These are phyloP conservation scores for Columba livia DNA, from an alignment of 2,113 vertebrate genomes.

Conservation along the genomic window DNA sequence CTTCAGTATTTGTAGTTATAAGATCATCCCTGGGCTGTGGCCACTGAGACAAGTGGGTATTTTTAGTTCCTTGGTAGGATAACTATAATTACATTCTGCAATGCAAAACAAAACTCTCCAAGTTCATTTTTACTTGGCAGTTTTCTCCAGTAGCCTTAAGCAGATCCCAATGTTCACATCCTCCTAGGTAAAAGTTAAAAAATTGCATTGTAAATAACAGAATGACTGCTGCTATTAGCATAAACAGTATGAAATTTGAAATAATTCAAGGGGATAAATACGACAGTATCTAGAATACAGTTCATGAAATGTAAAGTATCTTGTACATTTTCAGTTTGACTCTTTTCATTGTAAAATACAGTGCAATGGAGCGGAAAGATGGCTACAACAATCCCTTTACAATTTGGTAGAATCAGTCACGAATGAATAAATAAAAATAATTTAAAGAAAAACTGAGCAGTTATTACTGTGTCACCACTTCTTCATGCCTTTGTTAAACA, in stretches of 20 bases:
- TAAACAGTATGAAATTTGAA: neutral
- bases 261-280: neutral
- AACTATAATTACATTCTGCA: conserved; percentile 68
- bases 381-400: neutral
- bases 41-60: conserved; percentile 53
- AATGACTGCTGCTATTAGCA: neutral
- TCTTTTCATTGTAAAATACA: neutral
- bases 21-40: conserved; percentile 46
- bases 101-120: conserved; percentile 48
- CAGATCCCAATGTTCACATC: neutral
- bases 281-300: neutral
- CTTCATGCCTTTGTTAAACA: neutral
- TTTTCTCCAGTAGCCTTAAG: conserved; percentile 41
- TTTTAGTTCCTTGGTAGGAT: conserved; percentile 68
- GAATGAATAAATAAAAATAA: neutral
- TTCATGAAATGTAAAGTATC: neutral
- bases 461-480: neutral
- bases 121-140: conserved; percentile 43
- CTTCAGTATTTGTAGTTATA: conserved; percentile 54
- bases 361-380: neutral
- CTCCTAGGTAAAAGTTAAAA: conserved; percentile 12
- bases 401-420: neutral
- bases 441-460: neutral
- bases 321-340: neutral
- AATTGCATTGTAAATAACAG: conserved; percentile 28